These are phyloP conservation scores for Pitangus sulphuratus DNA, from an alignment of 2,797 vertebrate species.

Conservation along the genomic window DNA sequence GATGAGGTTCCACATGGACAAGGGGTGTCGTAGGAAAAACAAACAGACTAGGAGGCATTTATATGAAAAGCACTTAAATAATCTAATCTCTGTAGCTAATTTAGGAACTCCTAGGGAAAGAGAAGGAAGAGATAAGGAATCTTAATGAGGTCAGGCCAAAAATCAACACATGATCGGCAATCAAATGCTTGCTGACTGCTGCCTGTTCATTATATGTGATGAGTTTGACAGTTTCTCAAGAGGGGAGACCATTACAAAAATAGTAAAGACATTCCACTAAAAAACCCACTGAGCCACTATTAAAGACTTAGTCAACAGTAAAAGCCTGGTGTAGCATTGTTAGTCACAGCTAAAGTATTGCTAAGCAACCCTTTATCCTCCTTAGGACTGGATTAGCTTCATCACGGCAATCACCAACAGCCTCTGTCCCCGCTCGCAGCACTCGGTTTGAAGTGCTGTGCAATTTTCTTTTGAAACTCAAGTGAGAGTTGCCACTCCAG, in stretches of 20 bases:
- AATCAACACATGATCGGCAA: constrained; percentile 52
- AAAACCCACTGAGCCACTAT: constrained; percentile 44
- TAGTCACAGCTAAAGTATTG: constrained; percentile 52
- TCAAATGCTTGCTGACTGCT: constrained; percentile 38
- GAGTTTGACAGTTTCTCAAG: constrained; percentile 60
- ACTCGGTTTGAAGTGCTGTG: neutral
- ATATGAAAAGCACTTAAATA: constrained; percentile 51
- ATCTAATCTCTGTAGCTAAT: constrained; percentile 58
- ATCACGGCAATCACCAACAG: neutral
- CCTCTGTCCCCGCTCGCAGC: neutral
- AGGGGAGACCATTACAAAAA: constrained; percentile 37
- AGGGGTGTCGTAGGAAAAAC: neutral
- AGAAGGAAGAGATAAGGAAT: constrained; percentile 57
- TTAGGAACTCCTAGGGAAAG: constrained; percentile 54
- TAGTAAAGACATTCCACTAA: constrained; percentile 13
- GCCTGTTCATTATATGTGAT: constrained; percentile 52
- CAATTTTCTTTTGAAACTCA: constrained; percentile 13
- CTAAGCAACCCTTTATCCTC: constrained; percentile 69
- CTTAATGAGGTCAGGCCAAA: constrained; percentile 57
- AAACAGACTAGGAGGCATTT: neutral
- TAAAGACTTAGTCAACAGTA: constrained; percentile 50
- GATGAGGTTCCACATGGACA: neutral
- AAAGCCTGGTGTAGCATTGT: constrained; percentile 46
- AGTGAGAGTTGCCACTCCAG: neutral
- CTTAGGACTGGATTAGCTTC: constrained; percentile 47